phyloP scores from a whole-genome alignment of 2,797 vertebrate species.

The Hypotaenidia philippensis region DNA sequence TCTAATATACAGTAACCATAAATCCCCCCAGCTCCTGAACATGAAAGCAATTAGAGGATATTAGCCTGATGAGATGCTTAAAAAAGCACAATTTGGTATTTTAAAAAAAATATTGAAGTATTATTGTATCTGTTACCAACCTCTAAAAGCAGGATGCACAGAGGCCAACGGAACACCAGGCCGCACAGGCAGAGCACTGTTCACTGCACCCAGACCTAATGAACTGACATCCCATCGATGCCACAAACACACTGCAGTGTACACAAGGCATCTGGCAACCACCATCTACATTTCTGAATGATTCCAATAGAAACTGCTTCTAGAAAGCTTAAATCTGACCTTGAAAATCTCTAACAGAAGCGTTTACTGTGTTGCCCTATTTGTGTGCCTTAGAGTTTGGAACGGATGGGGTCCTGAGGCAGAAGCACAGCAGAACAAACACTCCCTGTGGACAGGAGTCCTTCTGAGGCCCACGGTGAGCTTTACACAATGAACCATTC shows the following conservation, averaged over 20 bases:
- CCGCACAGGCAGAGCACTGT: not conserved
- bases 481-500: not conserved
- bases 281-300: not conserved
- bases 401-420: not conserved
- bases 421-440: not conserved
- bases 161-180: not conserved
- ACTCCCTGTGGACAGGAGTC: not conserved
- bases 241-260: not conserved
- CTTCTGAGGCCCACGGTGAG: not conserved
- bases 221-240: not conserved
- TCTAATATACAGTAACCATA: not conserved
- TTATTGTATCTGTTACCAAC: not conserved
- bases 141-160: not conserved
- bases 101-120: not conserved
- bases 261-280: not conserved
- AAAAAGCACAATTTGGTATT: not conserved
- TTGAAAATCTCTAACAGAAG: not conserved
- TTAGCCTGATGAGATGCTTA: not conserved
- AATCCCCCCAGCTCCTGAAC: not conserved
- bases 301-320: not conserved
- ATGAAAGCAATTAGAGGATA: not conserved
- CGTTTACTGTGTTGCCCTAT: not conserved
- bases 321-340: not conserved
- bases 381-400: not conserved
- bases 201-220: not conserved